phyloP scores from a whole-genome alignment of 2,888 invertebrate genomes.

The Cantharis lateralis region DNA sequence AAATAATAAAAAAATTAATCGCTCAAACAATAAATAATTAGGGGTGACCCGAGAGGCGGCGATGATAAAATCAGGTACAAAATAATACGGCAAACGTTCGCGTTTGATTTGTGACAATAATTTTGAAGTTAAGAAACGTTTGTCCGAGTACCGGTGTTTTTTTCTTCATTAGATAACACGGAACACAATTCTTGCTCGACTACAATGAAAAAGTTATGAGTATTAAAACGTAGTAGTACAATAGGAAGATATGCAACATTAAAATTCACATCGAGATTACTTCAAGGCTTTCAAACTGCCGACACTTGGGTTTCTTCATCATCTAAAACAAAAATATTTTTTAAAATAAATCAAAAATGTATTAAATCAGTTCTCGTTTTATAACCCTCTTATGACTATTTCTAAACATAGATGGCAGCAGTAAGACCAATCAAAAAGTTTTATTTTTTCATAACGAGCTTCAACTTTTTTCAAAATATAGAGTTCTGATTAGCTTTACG shows the following conservation, averaged over 20 bases:
- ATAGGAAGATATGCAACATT: conserved; percentile 26
- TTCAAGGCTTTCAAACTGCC: conserved; percentile 56
- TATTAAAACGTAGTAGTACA: conserved; percentile 17
- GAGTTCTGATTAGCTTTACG: too few species aligned
- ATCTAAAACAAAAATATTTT: conserved; percentile 55
- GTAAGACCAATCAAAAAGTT: too few species aligned
- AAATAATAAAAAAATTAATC: conserved; percentile 10
- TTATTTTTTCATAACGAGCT: too few species aligned
- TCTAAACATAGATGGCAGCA: too few species aligned
- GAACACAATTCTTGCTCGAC: conserved; percentile 14
- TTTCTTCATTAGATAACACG: conserved; percentile 10
- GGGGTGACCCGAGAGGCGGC: conserved; percentile 6
- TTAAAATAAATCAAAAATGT: too few species aligned
- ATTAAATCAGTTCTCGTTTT: too few species aligned
- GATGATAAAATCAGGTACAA: conserved; percentile 33
- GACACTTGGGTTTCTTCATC: conserved; percentile 71
- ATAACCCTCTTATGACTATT: too few species aligned
- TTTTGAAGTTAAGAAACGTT: conserved; percentile 10
- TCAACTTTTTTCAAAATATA: too few species aligned
- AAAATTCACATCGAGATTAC: conserved; percentile 13
- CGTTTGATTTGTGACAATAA: not conserved
- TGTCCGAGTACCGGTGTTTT: conserved; percentile 23
- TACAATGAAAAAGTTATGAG: conserved; percentile 24
- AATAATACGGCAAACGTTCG: conserved; percentile 14
- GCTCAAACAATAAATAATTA: conserved; percentile 1